A percentile compares a stretch with the other conserved stretches of the same genome.
Conservation (phyloP, 2,797 vertebrate genomes). For the Channa striata region DNA sequence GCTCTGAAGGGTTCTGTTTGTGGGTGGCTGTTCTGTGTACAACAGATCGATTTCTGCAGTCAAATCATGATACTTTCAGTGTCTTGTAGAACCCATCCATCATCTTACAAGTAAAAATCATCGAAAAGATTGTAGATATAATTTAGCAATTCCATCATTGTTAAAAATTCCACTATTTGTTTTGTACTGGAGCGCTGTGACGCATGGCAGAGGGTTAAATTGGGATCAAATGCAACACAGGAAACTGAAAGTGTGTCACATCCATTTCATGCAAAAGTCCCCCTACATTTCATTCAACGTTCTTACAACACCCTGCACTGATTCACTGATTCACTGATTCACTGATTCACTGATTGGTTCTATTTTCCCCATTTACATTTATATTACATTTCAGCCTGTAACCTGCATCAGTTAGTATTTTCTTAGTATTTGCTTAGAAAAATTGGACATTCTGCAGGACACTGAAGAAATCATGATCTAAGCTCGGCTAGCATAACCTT, state of each 20-base stretch:
- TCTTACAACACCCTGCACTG: conserved; percentile 11
- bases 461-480: conserved; percentile 64
- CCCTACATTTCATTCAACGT: neutral
- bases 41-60: conserved; percentile 52
- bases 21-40: conserved; percentile 53
- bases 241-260: conserved; percentile 4
- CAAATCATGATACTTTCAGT: conserved; percentile 67
- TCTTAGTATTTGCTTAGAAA: too few species aligned
- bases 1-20: conserved; percentile 49
- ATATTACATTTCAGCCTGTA: conserved; percentile 16
- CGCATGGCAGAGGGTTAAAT: neutral
- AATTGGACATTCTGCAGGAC: conserved; percentile 61
- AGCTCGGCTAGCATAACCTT: conserved; percentile 22
- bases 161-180: too few species aligned
- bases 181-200: neutral
- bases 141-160: neutral
- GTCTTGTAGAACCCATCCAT: conserved; percentile 56
- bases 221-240: neutral
- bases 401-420: conserved; percentile 8
- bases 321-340: conserved; percentile 27
- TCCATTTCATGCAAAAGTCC: conserved; percentile 14
- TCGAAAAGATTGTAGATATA: neutral
- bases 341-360: conserved; percentile 23
- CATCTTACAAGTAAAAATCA: neutral
- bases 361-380: conserved; percentile 35